Conservation (phyloP, 2,888 invertebrate species). For the Pristionchus maxplancki region DNA sequence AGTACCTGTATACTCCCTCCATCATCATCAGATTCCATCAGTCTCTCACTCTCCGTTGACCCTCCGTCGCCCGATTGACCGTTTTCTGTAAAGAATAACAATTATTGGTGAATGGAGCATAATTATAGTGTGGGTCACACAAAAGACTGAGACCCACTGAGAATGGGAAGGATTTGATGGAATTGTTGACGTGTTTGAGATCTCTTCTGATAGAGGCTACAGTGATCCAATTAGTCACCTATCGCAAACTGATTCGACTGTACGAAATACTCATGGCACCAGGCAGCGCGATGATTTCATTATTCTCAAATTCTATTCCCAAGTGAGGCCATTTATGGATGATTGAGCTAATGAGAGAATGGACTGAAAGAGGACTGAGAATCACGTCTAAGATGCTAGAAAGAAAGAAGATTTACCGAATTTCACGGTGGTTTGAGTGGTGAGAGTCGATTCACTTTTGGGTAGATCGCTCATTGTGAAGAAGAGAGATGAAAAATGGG, state of each 20-base stretch:
- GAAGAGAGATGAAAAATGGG: not conserved
- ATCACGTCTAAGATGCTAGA: too few species aligned
- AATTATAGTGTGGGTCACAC: too few species aligned
- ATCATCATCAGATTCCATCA: constrained; percentile 73
- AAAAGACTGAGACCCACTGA: not conserved
- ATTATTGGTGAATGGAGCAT: not conserved
- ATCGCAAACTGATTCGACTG: not conserved
- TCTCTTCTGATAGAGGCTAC: not conserved
- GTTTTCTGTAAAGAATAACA: constrained; percentile 55
- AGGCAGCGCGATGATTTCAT: not conserved
- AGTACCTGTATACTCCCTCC: constrained; percentile 64
- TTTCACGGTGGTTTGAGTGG: constrained; percentile 25
- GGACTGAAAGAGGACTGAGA: not conserved
- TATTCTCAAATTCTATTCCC: not conserved
- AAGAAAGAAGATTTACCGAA: not conserved
- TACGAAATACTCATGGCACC: not conserved
- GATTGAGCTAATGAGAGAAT: constrained; percentile 5
- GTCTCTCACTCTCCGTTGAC: constrained; percentile 69
- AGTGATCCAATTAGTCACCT: not conserved
- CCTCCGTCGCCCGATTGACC: constrained; percentile 63
- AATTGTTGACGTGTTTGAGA: not conserved
- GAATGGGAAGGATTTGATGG: not conserved
- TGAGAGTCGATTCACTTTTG: constrained; percentile 28
- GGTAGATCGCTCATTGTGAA: not conserved
- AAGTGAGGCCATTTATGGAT: not conserved